Conservation (phyloP, 2,113 vertebrate species). For the Chauna torquata region DNA sequence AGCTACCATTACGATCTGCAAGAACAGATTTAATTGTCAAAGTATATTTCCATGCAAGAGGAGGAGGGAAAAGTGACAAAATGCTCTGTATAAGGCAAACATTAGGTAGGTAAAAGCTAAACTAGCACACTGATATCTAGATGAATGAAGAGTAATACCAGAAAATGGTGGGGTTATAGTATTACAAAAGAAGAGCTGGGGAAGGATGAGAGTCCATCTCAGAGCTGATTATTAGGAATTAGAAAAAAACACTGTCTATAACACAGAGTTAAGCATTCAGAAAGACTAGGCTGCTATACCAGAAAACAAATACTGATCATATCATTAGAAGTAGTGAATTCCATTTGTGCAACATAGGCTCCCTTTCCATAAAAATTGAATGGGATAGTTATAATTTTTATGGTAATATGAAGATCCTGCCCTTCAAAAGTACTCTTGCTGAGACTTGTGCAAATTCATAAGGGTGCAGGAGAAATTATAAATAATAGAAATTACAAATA, state of each 20-base stretch:
- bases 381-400: not conserved
- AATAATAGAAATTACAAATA: not conserved
- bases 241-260: not conserved
- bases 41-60: not conserved
- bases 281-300: not conserved
- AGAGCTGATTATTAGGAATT: not conserved
- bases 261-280: not conserved
- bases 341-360: not conserved
- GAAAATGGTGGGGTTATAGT: not conserved
- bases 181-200: not conserved
- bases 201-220: not conserved
- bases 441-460: not conserved
- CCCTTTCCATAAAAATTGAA: not conserved
- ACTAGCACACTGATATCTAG: not conserved
- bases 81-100: not conserved
- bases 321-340: not conserved
- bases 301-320: not conserved
- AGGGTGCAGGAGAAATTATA: not conserved
- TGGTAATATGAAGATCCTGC: not conserved
- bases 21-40: conserved; percentile 21
- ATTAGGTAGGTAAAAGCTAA: not conserved
- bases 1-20: conserved; percentile 13
- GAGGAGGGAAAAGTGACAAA: not conserved
- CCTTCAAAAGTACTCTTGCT: not conserved
- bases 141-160: not conserved